These are phyloP conservation scores for Amphiura filiformis DNA, from an alignment of 35 echinoderm and acorn worm species.

Conservation along the genomic window DNA sequence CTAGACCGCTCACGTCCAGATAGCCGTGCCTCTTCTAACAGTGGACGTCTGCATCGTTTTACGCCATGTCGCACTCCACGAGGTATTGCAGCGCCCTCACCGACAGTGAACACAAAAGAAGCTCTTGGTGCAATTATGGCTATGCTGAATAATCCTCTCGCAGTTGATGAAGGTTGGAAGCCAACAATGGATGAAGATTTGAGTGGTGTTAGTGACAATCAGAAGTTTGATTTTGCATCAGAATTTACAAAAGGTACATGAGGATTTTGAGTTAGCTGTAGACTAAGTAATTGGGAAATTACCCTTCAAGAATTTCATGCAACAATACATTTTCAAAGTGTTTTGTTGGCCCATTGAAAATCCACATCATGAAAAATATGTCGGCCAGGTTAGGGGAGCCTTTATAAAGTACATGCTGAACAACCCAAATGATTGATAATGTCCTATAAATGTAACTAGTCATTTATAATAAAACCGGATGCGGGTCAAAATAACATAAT, in stretches of 20 bases:
- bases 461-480: too few species aligned
- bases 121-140: conserved; percentile 76
- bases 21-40: conserved; percentile 33
- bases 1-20: conserved; percentile 4
- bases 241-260: neutral
- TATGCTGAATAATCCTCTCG: conserved; percentile 71
- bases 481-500: too few species aligned
- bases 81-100: conserved; percentile 71
- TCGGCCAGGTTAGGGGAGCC: too few species aligned
- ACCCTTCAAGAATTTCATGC: too few species aligned
- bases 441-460: too few species aligned
- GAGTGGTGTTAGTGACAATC: neutral
- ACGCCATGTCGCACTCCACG: conserved; percentile 48
- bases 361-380: too few species aligned
- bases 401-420: too few species aligned
- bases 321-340: too few species aligned
- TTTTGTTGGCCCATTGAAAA: too few species aligned
- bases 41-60: conserved; percentile 6
- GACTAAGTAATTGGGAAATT: too few species aligned
- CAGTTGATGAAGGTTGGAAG: conserved; percentile 12
- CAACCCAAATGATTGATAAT: too few species aligned
- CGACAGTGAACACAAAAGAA: conserved; percentile 89
- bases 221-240: neutral
- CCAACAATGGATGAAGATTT: neutral
- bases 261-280: too few species aligned